phyloP scores from a whole-genome alignment of 2,888 invertebrate genomes.

The Leucophenga montana region DNA sequence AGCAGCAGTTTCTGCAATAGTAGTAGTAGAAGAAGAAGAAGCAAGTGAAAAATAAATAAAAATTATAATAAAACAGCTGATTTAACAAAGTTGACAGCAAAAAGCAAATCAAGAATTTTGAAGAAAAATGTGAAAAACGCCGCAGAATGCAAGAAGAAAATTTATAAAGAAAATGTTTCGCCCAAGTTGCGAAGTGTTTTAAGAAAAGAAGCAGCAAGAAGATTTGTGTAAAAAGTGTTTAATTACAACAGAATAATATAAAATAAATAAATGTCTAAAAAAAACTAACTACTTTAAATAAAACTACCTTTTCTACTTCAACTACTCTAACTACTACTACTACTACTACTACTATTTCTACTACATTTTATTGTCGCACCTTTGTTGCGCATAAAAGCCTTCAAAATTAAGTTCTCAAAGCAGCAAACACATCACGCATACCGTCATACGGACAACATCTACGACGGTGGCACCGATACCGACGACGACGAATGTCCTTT shows the following conservation, averaged over 20 bases:
- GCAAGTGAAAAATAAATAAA: background rate
- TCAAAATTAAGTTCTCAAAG: constrained; percentile 72
- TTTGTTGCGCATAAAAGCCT: constrained; percentile 60
- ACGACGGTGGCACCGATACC: constrained; percentile 72
- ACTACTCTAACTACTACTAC: constrained; percentile 22
- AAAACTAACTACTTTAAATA: background rate
- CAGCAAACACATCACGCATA: constrained; percentile 70
- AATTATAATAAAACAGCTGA: background rate
- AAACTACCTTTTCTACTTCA: constrained; percentile 9
- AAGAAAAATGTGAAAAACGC: constrained; percentile 3
- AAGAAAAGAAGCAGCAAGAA: background rate
- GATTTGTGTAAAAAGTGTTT: background rate
- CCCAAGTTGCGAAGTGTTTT: background rate
- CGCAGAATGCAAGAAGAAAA: background rate
- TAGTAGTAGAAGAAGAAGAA: background rate
- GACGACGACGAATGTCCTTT: constrained; percentile 73
- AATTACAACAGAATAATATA: background rate
- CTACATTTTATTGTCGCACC: constrained; percentile 41
- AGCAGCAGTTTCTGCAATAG: too few relatives aligned
- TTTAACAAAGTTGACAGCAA: background rate
- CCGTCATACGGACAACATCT: constrained; percentile 71
- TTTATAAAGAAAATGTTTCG: background rate
- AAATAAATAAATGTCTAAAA: background rate
- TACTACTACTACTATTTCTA: constrained; percentile 20
- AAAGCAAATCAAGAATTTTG: background rate